Evolutionary conservation across 2,888 invertebrate species (phyloP).

Genomic region (Pheosia tremula): DNA sequence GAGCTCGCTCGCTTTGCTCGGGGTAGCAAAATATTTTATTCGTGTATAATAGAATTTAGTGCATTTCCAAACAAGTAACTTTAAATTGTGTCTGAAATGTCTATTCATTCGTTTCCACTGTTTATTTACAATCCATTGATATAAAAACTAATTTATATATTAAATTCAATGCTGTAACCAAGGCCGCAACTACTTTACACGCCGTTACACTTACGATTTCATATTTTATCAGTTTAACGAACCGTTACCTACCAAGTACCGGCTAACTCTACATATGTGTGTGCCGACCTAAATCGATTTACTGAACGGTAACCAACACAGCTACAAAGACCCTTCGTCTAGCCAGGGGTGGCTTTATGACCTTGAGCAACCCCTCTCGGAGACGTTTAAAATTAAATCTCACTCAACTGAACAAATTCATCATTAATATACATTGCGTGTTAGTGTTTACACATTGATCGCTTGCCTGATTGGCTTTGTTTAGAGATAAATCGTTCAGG

Average conservation of each 20-base stretch:
- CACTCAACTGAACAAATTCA: conserved; percentile 4
- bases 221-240: conserved; percentile 27
- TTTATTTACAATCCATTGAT: conserved; percentile 2
- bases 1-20: no score
- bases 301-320: conserved; percentile 44
- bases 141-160: background rate
- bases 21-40: no score
- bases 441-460: conserved; percentile 36
- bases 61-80: background rate
- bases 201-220: conserved; percentile 14
- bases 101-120: conserved; percentile 1
- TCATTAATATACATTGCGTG: conserved; percentile 29
- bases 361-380: conserved; percentile 60
- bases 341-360: conserved; percentile 64
- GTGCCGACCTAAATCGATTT: conserved; percentile 44
- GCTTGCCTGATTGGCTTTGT: conserved; percentile 36
- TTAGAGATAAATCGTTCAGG: conserved; percentile 41
- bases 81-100: background rate
- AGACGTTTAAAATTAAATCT: conserved; percentile 17
- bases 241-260: conserved; percentile 10
- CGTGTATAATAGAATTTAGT: background rate
- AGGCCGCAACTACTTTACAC: background rate
- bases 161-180: background rate
- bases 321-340: conserved; percentile 66
- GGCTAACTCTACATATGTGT: background rate